Conservation (phyloP, 2,113 vertebrate genomes). For the Chamaetylas fuelleborni region DNA sequence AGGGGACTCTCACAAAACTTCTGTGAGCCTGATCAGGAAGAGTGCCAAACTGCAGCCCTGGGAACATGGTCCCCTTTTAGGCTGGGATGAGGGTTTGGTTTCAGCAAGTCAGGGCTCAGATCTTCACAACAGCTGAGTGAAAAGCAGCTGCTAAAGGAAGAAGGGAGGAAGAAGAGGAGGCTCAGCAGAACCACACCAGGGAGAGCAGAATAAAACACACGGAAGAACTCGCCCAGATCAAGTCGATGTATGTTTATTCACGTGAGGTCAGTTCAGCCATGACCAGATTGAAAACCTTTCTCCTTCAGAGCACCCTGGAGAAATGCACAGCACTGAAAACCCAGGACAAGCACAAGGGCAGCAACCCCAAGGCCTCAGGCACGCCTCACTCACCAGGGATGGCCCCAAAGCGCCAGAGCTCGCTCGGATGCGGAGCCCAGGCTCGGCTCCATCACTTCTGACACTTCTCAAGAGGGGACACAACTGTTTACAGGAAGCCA, state of each 20-base stretch:
- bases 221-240: neutral
- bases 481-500: conserved; percentile 45
- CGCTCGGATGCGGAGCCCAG: neutral
- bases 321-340: neutral
- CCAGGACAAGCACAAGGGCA: neutral
- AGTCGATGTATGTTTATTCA: conserved; percentile 54
- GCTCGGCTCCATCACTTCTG: neutral
- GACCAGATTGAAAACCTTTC: neutral
- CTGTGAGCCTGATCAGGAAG: neutral
- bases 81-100: neutral
- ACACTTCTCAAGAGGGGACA: conserved; percentile 15
- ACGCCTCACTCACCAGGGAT: neutral
- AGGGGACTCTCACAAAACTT: neutral
- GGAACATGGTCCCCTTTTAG: neutral
- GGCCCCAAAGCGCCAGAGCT: neutral
- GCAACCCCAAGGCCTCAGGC: neutral
- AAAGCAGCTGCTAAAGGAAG: neutral
- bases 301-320: neutral
- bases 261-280: neutral
- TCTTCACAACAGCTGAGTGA: neutral
- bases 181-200: fast-evolving
- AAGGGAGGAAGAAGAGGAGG: neutral
- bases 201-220: neutral
- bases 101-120: neutral
- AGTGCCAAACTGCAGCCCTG: neutral